phyloP scores from a whole-genome alignment of 2,113 vertebrate species.

The Lanius ludovicianus region DNA sequence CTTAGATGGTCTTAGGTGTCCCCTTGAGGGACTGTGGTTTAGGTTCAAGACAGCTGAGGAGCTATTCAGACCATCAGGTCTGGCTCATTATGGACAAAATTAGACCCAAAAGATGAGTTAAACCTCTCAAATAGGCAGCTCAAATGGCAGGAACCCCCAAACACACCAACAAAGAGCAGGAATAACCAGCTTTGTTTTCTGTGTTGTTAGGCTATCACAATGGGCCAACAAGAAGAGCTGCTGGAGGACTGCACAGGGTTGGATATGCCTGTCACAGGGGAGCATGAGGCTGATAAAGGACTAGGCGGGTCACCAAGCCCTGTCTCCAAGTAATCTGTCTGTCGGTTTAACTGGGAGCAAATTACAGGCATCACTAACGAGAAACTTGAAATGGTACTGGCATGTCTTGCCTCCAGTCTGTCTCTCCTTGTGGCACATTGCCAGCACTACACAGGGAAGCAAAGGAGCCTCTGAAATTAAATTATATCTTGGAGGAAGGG shows the following conservation, averaged over 20 bases:
- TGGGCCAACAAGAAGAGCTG: background rate
- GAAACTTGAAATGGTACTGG: background rate
- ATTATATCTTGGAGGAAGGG: background rate
- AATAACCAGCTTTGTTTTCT: background rate
- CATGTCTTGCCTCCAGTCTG: conserved; percentile 10
- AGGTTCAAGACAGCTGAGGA: background rate
- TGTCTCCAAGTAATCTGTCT: conserved; percentile 20
- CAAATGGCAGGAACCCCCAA: background rate
- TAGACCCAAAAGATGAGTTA: background rate
- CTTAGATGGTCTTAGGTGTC: background rate
- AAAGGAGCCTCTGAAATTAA: conserved; percentile 7
- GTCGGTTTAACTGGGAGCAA: background rate
- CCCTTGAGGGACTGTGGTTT: background rate
- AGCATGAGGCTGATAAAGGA: background rate
- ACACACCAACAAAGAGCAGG: background rate
- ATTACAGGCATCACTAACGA: conserved; percentile 24
- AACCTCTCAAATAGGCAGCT: background rate
- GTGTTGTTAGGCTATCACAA: background rate
- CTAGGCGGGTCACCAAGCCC: background rate
- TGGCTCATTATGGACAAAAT: background rate
- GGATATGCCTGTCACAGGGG: background rate
- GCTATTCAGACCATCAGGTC: background rate
- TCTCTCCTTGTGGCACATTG: background rate
- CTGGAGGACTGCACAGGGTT: background rate
- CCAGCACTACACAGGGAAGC: background rate